Percentiles rank a stretch among this genome's conserved stretches.
These are phyloP conservation scores for Alentia gelatinosa DNA, from an alignment of 2,888 invertebrate species.

Conservation along the genomic window DNA sequence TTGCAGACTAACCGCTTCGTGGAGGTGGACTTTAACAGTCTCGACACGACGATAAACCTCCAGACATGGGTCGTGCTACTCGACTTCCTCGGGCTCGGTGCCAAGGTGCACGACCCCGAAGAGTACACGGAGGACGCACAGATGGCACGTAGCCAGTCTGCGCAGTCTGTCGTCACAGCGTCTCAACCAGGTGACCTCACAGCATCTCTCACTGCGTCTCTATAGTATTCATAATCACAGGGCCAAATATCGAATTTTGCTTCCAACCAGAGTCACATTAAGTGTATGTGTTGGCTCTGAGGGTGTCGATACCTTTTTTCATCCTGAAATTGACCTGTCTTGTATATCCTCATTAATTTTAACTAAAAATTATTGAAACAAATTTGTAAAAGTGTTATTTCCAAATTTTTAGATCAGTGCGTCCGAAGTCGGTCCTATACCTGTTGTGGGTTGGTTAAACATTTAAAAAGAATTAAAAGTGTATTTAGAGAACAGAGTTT, in stretches of 20 bases:
- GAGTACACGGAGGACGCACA: conserved; percentile 56
- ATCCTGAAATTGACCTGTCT: no score
- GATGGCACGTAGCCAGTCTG: conserved; percentile 16
- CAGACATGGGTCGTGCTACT: conserved; percentile 97
- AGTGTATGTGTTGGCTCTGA: no score
- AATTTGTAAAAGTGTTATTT: no score
- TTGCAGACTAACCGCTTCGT: conserved; percentile 84
- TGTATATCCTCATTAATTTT: no score
- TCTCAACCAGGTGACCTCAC: neutral
- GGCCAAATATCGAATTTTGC: neutral
- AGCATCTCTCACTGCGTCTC: neutral
- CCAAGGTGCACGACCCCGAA: conserved; percentile 75
- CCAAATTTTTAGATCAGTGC: no score
- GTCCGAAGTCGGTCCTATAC: no score
- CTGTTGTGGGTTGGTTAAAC: no score
- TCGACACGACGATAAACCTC: conserved; percentile 94
- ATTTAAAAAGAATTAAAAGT: no score
- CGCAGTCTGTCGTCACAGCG: neutral
- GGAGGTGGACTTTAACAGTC: conserved; percentile 92
- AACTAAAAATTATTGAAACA: no score
- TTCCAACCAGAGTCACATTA: no score
- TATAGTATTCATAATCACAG: neutral
- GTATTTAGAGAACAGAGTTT: no score
- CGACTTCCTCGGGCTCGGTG: conserved; percentile 91
- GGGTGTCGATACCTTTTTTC: no score